phyloP scores from a whole-genome alignment of 1,140 invertebrate species.

The Parapsyche elsis region DNA sequence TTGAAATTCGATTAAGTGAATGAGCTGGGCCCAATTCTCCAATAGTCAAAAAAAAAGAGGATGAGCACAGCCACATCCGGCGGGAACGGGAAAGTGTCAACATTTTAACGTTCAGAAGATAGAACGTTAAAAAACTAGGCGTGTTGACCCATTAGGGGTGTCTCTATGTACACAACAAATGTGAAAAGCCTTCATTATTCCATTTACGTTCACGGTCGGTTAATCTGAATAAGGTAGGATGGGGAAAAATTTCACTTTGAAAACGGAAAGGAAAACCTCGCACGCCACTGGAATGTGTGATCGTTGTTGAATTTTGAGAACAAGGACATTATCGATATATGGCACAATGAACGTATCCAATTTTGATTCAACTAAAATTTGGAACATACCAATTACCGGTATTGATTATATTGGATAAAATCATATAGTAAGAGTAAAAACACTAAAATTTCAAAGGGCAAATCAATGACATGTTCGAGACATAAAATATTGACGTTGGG shows the following conservation, averaged over 20 bases:
- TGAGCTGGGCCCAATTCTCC: not conserved
- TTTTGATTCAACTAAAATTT: too few relatives aligned
- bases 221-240: not conserved
- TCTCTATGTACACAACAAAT: conserved; percentile 1
- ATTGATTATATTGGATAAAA: too few relatives aligned
- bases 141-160: conserved; percentile 33
- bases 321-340: too few relatives aligned
- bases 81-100: conserved; percentile 15
- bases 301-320: too few relatives aligned
- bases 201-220: conserved; percentile 24
- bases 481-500: too few relatives aligned
- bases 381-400: too few relatives aligned
- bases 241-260: not conserved
- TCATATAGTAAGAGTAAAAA: too few relatives aligned
- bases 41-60: not conserved
- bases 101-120: conserved; percentile 13
- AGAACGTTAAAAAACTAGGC: conserved; percentile 14
- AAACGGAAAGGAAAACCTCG: not conserved
- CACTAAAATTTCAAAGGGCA: too few relatives aligned
- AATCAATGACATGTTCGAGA: too few relatives aligned
- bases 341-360: too few relatives aligned
- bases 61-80: not conserved
- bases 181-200: conserved; percentile 28
- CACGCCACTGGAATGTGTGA: too few relatives aligned
- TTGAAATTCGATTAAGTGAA: not conserved